Conservation (phyloP, 2,888 invertebrate species). For the Plutella xylostella region DNA sequence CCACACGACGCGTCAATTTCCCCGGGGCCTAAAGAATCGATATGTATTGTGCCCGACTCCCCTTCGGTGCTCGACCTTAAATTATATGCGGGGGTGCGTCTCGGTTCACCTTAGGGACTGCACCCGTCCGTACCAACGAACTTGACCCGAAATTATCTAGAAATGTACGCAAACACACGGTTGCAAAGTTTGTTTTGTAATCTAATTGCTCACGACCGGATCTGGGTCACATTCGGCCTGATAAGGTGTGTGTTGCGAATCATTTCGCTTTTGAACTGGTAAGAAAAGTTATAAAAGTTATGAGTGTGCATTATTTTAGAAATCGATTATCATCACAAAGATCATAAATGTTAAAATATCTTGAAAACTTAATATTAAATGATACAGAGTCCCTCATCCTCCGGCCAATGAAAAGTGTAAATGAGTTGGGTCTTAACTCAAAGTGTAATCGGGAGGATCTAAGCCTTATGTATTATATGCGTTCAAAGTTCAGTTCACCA, state of each 20-base stretch:
- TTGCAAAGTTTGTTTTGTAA: background rate
- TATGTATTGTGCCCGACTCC: conserved; percentile 4
- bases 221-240: background rate
- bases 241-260: no score
- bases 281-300: no score
- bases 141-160: background rate
- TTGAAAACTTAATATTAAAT: background rate
- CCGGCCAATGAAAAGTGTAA: background rate
- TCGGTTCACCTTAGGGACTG: background rate
- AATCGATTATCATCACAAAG: no score
- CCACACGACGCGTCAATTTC: no score
- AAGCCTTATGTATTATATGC: background rate
- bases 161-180: background rate
- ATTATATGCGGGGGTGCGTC: conserved; percentile 6
- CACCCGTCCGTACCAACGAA: background rate
- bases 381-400: background rate
- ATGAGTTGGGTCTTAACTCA: background rate
- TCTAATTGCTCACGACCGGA: background rate
- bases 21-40: background rate
- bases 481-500: background rate
- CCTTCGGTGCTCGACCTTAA: conserved; percentile 1
- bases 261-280: no score
- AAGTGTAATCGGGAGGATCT: background rate
- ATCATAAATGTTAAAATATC: background rate
- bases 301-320: no score